phyloP scores from a whole-genome alignment of 2,888 invertebrate species.

The Syrphus vitripennis region DNA sequence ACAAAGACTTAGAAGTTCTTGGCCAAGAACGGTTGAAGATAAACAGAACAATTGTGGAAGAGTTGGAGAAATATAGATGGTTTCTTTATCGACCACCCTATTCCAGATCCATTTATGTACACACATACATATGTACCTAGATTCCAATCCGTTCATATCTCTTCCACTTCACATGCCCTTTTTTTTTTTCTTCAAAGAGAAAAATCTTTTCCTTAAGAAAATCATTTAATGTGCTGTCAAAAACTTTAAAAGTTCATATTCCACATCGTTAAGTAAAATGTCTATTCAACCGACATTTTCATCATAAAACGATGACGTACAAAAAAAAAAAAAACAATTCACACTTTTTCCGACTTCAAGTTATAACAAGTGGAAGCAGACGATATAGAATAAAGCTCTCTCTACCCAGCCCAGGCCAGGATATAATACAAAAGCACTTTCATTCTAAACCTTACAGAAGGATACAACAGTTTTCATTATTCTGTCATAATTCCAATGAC shows the following conservation, averaged over 20 bases:
- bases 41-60: too few species aligned
- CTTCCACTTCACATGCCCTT: too few species aligned
- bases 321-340: conserved; percentile 81
- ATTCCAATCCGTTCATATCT: too few species aligned
- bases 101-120: too few species aligned
- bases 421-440: conserved; percentile 5
- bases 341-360: conserved; percentile 76
- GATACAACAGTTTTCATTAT: conserved; percentile 64
- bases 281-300: conserved; percentile 30
- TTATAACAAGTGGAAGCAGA: conserved; percentile 19
- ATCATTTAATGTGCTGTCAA: conserved; percentile 43
- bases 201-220: background rate
- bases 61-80: too few species aligned
- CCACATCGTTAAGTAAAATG: conserved; percentile 40
- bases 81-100: too few species aligned
- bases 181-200: background rate
- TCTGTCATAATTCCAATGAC: conserved; percentile 64
- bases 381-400: conserved; percentile 4
- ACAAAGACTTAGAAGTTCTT: too few species aligned
- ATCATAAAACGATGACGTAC: conserved; percentile 71
- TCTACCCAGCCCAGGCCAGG: conserved; percentile 28
- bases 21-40: too few species aligned
- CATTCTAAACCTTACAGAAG: background rate
- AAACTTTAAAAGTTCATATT: conserved; percentile 52
- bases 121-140: too few species aligned